Evolutionary conservation across 2,113 vertebrate species (phyloP).

Genomic region (Coregonus clupeaformis): DNA sequence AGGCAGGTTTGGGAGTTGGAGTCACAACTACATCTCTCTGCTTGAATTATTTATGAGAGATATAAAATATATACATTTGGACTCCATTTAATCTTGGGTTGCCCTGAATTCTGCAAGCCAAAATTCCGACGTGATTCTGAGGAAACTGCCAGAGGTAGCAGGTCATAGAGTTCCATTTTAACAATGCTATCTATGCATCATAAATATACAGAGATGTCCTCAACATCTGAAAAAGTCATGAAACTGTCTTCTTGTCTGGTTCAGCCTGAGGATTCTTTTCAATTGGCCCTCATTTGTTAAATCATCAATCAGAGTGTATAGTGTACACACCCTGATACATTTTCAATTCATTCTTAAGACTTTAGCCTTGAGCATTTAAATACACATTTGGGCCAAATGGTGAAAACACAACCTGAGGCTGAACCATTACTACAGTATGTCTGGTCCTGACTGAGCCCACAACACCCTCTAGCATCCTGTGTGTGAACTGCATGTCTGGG

Average conservation of each 20-base stretch:
- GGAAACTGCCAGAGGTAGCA: neutral
- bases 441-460: conserved; percentile 16
- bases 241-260: no score
- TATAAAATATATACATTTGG: neutral
- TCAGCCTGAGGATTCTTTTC: no score
- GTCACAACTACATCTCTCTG: neutral
- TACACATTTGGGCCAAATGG: neutral
- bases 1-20: neutral
- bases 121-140: neutral
- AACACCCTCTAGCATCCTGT: conserved; percentile 38
- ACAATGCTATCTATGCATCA: neutral
- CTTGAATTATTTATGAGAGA: neutral
- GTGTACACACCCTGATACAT: no score
- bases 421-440: neutral
- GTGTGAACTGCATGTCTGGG: neutral
- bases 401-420: neutral
- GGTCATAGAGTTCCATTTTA: neutral
- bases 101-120: neutral
- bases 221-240: no score
- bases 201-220: no score
- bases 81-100: neutral
- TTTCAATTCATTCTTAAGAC: no score
- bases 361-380: neutral
- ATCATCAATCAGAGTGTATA: no score
- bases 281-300: no score